Conservation (phyloP, 2,113 vertebrate genomes). For the Dermatemys mawii region DNA sequence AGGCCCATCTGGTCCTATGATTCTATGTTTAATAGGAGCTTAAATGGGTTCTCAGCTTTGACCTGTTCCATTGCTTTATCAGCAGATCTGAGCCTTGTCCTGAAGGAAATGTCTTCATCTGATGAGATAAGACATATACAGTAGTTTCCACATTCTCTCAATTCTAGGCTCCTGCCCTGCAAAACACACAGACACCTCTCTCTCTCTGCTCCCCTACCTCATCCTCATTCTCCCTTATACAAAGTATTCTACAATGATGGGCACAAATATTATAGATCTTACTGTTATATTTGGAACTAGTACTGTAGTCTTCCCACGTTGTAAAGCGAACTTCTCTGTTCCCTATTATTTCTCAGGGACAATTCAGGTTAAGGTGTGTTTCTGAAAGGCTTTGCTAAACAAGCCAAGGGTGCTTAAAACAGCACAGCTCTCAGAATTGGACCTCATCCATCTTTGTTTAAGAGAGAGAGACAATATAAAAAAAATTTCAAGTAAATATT, state of each 20-base stretch:
- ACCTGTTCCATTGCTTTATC: not conserved
- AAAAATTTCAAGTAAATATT: not conserved
- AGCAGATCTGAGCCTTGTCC: not conserved
- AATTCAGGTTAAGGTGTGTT: not conserved
- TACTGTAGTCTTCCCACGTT: not conserved
- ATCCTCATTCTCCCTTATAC: not conserved
- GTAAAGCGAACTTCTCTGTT: not conserved
- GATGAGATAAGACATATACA: not conserved
- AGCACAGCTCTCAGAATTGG: not conserved
- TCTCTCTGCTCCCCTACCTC: not conserved
- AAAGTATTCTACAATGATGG: not conserved
- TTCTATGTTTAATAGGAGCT: not conserved
- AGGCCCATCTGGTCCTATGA: no score
- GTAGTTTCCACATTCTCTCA: not conserved
- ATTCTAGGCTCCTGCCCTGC: not conserved
- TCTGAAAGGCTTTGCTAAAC: not conserved
- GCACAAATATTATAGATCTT: not conserved
- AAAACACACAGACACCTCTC: not conserved
- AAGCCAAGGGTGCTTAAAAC: not conserved
- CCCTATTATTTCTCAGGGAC: not conserved
- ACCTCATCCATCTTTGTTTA: not conserved
- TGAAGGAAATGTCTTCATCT: not conserved
- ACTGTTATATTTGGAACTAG: not conserved
- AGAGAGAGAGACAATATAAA: not conserved
- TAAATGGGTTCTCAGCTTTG: not conserved